These are phyloP conservation scores for Megaceryle torquata DNA, from an alignment of 2,113 vertebrate genomes.

Conservation along the genomic window DNA sequence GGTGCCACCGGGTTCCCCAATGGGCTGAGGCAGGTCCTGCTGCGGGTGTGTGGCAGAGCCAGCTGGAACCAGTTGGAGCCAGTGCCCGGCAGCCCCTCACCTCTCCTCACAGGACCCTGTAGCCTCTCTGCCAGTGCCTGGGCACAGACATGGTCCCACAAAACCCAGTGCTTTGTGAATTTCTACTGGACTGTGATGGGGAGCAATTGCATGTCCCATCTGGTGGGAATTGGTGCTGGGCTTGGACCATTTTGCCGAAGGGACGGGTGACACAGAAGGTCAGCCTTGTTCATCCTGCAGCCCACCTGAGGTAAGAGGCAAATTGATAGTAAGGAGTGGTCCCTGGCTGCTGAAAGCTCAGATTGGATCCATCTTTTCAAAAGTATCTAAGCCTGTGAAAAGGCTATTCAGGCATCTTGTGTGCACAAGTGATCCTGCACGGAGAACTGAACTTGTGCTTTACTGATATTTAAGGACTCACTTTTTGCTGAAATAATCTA, in stretches of 20 bases:
- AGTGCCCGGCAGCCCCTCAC: not conserved
- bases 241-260: rapidly evolving
- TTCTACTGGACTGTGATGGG: rapidly evolving
- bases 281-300: not conserved
- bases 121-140: rapidly evolving
- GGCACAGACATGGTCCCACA: not conserved
- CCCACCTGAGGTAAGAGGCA: not conserved
- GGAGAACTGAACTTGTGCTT: not conserved
- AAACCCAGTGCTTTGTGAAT: not conserved
- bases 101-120: not conserved
- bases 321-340: not conserved
- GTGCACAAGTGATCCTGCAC: not conserved
- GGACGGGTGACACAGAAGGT: not conserved
- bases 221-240: not conserved
- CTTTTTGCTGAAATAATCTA: not conserved
- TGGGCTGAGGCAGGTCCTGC: not conserved
- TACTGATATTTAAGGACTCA: not conserved
- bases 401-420: not conserved
- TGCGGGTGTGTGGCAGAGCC: not conserved
- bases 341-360: not conserved
- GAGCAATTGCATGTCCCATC: not conserved
- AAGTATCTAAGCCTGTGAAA: not conserved
- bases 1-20: rapidly evolving
- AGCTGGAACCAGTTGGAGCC: not conserved
- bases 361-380: not conserved